Evolutionary conservation across 1,140 invertebrate genomes (phyloP), one percentile per base, ranked within the genome.

Genomic region (Diabrotica virgifera): DNA sequence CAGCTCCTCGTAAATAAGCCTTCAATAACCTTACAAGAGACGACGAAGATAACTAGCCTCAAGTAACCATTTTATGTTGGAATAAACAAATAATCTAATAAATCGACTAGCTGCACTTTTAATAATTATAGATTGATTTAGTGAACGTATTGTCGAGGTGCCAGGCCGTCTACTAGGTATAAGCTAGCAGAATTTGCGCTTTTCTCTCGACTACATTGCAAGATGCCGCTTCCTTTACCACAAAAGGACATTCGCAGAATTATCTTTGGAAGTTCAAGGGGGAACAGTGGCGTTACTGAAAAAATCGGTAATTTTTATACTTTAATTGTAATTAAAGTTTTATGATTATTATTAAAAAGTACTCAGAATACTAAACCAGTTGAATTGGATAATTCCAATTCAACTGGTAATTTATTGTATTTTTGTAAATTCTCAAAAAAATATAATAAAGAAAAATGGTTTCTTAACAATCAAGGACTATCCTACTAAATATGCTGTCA

Each of bases 61-160:
- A 36, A 56, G 59, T 63, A 46, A 56, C 24, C 36, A 51, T 46
- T 59, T 67, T 60, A 67, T 61, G 65, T 38, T 62, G 51, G 62
- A 65, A 64, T 58, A 62, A 65, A 70, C 62, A 70, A 65, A 68
- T 68, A 70, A 69, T 59, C 55, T 51, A 63, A 66, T 69, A 66
- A 69, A 69, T 66, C 65, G 62, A 66, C 56, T 14, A 59, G 50
- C 62, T n/a, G 56, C 37, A 46, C 13, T 13, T 58, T 70, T 60
- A 64, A 64, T 70, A 70, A 68, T 70, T 67, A 70, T 65, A 52
- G 69, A 63, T 52, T 71, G 70, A 71, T 71, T 71, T 71, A 71
- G 59, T 67, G 62, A 69, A 67, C 67, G 58, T 66, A 71, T 71
- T 71, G 70, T 71, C 59, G 67, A 46, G 40, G 70, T 62, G 70